phyloP scores from a whole-genome alignment of 2,888 invertebrate species.

The Drosophila kuntzei region DNA sequence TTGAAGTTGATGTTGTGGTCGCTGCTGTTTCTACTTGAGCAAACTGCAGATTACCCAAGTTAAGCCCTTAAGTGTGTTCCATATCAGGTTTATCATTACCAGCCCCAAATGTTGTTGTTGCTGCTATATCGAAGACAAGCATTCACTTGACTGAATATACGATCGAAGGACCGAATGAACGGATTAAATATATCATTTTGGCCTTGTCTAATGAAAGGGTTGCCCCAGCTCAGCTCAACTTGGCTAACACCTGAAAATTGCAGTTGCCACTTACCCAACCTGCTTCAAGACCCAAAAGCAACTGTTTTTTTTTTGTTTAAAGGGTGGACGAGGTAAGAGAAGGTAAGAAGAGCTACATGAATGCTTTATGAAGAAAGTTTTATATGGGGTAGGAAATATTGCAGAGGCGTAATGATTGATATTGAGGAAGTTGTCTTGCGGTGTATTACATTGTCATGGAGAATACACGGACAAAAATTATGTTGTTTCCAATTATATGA shows the following conservation, averaged over 20 bases:
- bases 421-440: conserved; percentile 76
- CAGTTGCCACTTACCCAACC: conserved; percentile 59
- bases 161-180: conserved; percentile 54
- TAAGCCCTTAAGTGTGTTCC: conserved; percentile 82
- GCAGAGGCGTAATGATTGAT: conserved; percentile 74
- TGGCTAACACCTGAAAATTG: conserved; percentile 78
- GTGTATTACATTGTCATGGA: conserved; percentile 39
- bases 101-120: conserved; percentile 33
- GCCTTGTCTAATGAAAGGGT: conserved; percentile 74
- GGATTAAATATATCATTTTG: conserved; percentile 82
- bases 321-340: neutral
- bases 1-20: conserved; percentile 41
- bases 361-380: conserved; percentile 68
- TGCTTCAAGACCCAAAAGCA: conserved; percentile 39
- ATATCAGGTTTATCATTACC: conserved; percentile 78
- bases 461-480: conserved; percentile 48
- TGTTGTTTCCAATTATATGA: too few relatives aligned
- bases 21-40: conserved; percentile 73
- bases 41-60: conserved; percentile 78
- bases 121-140: conserved; percentile 59
- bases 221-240: conserved; percentile 37
- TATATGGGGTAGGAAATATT: conserved; percentile 59
- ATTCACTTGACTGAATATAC: conserved; percentile 60
- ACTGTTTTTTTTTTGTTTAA: conserved; percentile 37
- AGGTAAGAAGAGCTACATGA: conserved; percentile 10